Percentiles rank a stretch among this genome's conserved stretches.
phyloP scores from a whole-genome alignment of 2,797 vertebrate genomes.

The Scyliorhinus canicula region DNA sequence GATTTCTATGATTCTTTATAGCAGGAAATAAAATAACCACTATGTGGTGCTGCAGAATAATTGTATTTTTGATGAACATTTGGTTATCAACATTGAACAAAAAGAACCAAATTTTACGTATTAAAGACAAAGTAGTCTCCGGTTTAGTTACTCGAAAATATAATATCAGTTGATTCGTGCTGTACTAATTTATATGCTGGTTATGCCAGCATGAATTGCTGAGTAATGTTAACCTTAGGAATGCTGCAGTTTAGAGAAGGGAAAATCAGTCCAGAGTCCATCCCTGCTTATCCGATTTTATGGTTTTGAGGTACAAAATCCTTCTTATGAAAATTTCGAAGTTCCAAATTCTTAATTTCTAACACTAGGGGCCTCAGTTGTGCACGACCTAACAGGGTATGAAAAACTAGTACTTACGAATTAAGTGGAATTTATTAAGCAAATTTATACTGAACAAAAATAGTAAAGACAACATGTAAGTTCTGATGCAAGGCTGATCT shows the following conservation, averaged over 20 bases:
- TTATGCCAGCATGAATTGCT: neutral
- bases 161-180: neutral
- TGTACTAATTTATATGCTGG: neutral
- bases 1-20: neutral
- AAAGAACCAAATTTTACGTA: neutral
- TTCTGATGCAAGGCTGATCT: too few relatives aligned
- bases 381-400: too few relatives aligned
- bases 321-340: too few relatives aligned
- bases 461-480: too few relatives aligned
- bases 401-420: too few relatives aligned
- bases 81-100: neutral
- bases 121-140: neutral
- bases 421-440: too few relatives aligned
- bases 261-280: neutral
- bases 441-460: too few relatives aligned
- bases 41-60: slow-evolving; percentile 1
- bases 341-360: too few relatives aligned
- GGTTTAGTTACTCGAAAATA: neutral
- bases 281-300: neutral
- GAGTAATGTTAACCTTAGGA: neutral
- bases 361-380: too few relatives aligned
- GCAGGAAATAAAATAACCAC: neutral
- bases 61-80: neutral
- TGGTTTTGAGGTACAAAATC: too few relatives aligned
- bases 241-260: neutral